Evolutionary conservation across 2,888 invertebrate genomes (phyloP), one percentile per base, ranked within the genome.

Genomic region (Luperina testacea): DNA sequence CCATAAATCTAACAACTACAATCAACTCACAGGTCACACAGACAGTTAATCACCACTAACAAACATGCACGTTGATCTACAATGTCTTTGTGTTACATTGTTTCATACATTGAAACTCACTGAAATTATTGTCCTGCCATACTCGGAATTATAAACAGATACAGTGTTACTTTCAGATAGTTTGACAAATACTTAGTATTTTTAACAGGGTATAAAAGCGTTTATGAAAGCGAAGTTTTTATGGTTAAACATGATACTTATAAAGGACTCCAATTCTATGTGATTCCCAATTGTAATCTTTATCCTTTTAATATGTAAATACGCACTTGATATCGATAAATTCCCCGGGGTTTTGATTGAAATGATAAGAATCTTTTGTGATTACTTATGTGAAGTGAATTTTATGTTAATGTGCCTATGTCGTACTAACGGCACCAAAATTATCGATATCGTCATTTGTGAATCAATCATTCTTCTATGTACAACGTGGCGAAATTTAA

Each of bases 1-100:
- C 89, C 90, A 92, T 93, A 93, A 93, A 94, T 93, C 92, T 91
- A 88, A 88, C 89, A 89, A 89, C 85, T 89, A 85, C 90, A 90
- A 90, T 92, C 88, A 90, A 91, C 92, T 86, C 88, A 83, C 87
- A 84, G 88, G 89, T 90, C 88, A 90, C 89, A 90, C 89, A 84
- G 89, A 90, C 89, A 84, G 89, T 92, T 92, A 92, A 92, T 90
- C 88, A 89, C 85, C 83, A 88, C 88, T 91, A 89, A 90, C 88
- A 88, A 86, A 89, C 83, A 90, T 90, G 90, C 80, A 83, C 48
- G 67, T 79, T 76, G 68, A 71, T 74, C 77, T 77, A 65, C 57
- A 64, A 74, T 72, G 59, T 69, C 32, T 68, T 65, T 57, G 32
- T 79, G 42, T 38, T 61, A 83, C 57, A 67, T 83, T 77, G 83